These are phyloP conservation scores for Vanessa atalanta DNA, from an alignment of 1,140 invertebrate genomes.

Conservation along the genomic window DNA sequence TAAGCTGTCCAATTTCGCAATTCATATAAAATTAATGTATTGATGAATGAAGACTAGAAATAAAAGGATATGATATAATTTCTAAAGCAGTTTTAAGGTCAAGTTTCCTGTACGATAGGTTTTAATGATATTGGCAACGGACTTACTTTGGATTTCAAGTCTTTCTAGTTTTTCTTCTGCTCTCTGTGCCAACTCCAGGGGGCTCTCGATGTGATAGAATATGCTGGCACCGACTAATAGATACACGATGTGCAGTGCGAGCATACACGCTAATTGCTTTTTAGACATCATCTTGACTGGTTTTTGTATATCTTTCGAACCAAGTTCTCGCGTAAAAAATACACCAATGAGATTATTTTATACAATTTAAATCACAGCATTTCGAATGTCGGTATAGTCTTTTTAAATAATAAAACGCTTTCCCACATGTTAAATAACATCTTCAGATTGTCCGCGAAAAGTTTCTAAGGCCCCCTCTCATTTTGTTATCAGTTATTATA, in stretches of 20 bases:
- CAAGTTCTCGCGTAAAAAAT: conserved; percentile 13
- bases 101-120: conserved; percentile 33
- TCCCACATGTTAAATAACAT: conserved; percentile 28
- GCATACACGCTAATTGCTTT: conserved; percentile 88
- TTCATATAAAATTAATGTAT: background rate
- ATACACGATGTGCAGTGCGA: conserved; percentile 88
- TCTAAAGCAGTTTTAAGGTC: conserved; percentile 47
- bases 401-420: conserved; percentile 41
- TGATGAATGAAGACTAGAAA: conserved; percentile 28
- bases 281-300: conserved; percentile 87
- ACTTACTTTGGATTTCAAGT: conserved; percentile 86
- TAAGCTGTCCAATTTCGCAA: conserved; percentile 13
- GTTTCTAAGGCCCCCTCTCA: conserved; percentile 36
- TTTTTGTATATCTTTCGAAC: conserved; percentile 37
- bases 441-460: conserved; percentile 40
- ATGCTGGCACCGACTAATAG: conserved; percentile 88
- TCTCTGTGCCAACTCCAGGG: conserved; percentile 83
- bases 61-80: conserved; percentile 49
- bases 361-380: conserved; percentile 42
- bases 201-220: conserved; percentile 89
- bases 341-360: conserved; percentile 16
- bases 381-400: conserved; percentile 46
- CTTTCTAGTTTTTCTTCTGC: conserved; percentile 82
- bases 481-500: conserved; percentile 47
- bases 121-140: conserved; percentile 37